These are phyloP conservation scores for Didymodactylos carnosus DNA, from an alignment of 2,888 invertebrate genomes.

Conservation along the genomic window DNA sequence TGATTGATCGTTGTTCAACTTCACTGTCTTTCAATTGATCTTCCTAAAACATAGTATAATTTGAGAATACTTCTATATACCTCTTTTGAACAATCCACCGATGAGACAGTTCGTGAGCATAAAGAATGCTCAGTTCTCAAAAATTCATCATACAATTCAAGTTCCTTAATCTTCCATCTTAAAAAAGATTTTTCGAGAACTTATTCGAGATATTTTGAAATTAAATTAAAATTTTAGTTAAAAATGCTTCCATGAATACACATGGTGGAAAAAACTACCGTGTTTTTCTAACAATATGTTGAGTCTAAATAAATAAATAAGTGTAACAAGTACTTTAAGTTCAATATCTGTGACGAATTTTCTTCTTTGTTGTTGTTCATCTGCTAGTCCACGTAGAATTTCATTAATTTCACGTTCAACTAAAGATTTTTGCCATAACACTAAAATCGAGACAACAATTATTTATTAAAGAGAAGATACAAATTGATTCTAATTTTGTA, in stretches of 20 bases:
- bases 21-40: no score
- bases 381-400: slow-evolving; percentile 18
- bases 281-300: neutral
- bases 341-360: neutral
- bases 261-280: no score
- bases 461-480: neutral
- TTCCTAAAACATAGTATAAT: no score
- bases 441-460: slow-evolving; percentile 18
- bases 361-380: neutral
- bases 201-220: no score
- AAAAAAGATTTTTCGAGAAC: neutral
- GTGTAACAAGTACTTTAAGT: neutral
- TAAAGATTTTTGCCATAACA: slow-evolving; percentile 33
- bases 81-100: no score
- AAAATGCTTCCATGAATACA: no score
- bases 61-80: no score
- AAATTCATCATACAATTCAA: no score
- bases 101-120: no score
- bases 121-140: no score
- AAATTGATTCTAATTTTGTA: slow-evolving; percentile 14
- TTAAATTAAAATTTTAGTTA: no score
- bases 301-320: neutral
- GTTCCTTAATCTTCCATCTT: neutral
- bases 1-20: slow-evolving; percentile 3
- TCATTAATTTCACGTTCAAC: slow-evolving; percentile 33